phyloP scores from a whole-genome alignment of 1,140 invertebrate genomes.

The Hirudo medicinalis region DNA sequence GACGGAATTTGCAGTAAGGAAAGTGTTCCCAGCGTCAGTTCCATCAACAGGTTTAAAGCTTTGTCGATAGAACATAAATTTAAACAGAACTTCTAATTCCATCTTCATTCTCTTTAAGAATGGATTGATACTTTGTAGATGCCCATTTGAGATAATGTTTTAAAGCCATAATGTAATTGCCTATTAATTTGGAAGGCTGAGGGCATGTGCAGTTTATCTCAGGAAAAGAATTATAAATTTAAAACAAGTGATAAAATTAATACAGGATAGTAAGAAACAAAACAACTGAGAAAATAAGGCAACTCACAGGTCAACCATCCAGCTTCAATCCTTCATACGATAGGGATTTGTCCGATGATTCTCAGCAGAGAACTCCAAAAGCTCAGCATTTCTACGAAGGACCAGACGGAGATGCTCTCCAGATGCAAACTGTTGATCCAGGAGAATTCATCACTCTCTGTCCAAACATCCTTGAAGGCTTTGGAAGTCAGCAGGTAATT shows the following conservation, averaged over 20 bases:
- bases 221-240: neutral
- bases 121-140: neutral
- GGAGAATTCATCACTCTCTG: neutral
- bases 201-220: neutral
- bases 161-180: too few species aligned
- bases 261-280: slow-evolving; percentile 1
- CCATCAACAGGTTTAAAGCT: slow-evolving; percentile 70
- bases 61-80: neutral
- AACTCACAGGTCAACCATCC: neutral
- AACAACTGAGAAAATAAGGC: slow-evolving; percentile 3
- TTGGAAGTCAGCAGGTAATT: neutral
- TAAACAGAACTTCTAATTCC: neutral
- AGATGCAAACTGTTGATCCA: neutral
- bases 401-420: neutral
- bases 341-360: neutral
- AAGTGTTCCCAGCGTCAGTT: slow-evolving; percentile 95
- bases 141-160: too few species aligned
- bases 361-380: too few species aligned
- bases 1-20: slow-evolving; percentile 96
- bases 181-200: too few species aligned
- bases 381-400: neutral
- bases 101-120: neutral
- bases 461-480: neutral
- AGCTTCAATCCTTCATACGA: neutral
- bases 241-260: neutral